Conservation (phyloP, 2,113 vertebrate species). For the Anarhynchus alexandrinus region DNA sequence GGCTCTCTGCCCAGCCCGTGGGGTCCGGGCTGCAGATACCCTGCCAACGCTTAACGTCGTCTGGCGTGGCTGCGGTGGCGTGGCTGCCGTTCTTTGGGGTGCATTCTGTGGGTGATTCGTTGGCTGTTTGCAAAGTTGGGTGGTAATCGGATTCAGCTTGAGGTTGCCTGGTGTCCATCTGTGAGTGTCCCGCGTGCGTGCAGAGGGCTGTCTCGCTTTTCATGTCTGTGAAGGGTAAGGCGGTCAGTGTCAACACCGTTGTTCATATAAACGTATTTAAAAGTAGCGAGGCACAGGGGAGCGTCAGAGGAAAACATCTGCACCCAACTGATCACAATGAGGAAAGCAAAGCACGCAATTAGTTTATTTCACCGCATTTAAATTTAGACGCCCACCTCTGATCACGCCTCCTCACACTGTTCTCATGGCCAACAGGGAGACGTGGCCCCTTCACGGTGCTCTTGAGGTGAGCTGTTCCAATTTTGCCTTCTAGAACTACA, state of each 20-base stretch:
- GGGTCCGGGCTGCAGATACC: no score
- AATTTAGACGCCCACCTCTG: not conserved
- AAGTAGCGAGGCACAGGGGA: not conserved
- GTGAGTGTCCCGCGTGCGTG: not conserved
- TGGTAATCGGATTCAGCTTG: not conserved
- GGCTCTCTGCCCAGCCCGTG: not conserved
- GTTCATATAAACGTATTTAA: not conserved
- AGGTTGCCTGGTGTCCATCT: not conserved
- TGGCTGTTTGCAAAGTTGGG: not conserved
- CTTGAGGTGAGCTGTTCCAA: not conserved
- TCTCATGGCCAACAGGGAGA: not conserved
- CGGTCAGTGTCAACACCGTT: not conserved
- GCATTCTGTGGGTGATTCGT: not conserved
- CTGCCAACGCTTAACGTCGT: not conserved
- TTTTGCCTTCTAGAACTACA: not conserved
- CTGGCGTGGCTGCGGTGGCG: not conserved
- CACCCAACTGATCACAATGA: fast-evolving
- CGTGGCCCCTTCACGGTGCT: not conserved
- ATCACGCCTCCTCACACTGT: not conserved
- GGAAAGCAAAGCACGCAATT: not conserved
- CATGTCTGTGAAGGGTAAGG: not conserved
- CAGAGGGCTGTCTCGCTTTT: not conserved
- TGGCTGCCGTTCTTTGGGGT: not conserved
- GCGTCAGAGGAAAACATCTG: not conserved
- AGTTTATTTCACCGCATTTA: not conserved